Evolutionary conservation across 2,888 invertebrate species (phyloP), one percentile per base, ranked within the genome.

Genomic region (Trichopoda pennipes): DNA sequence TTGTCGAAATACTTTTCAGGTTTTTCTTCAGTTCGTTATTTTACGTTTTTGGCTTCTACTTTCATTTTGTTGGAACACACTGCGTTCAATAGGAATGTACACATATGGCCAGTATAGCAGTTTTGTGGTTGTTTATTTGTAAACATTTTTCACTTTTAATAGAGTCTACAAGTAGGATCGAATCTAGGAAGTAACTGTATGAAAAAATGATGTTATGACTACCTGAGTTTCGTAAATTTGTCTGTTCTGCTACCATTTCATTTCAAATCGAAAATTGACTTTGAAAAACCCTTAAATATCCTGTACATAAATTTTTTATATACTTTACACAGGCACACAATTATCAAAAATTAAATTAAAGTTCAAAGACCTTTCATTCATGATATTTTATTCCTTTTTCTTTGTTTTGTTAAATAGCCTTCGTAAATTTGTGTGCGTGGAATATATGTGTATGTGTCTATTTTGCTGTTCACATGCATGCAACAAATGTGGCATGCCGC

Each of bases 21-120:
- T 66, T 70, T 77, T 55, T 19, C 23, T 21, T 77, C 28, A 68
- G 28, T 32, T 68, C 47, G 16, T 3, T 38, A 12, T 10, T 35
- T 55, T 28, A 7, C 28, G 4, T 3, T 51, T 63, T 64, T 58
- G 14, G 19, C 60, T 58, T 44, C 16, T 6, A 7, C 14, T 61
- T 70, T 64, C 38, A 42, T 49, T 47, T 69, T 28, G 32, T 44
- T 60, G 0, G 8, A 47, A 38, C 60, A n/a, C 12, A 56, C 44
- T 23, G 1, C 47, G 10, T 49, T 6, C 66, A 69, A 75, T 63
- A 63, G 55, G 61, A 82, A 82, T 82, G 35, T 75, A 70, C 61
- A 68, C 82, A 82, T 82, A 82, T 82, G 82, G 82, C 70, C 70
- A 70, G 63, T 77, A 32, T 32, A 72, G 66, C 82, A 82, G 68